phyloP scores from a whole-genome alignment of 2,888 invertebrate genomes.

The Hypsopygia costalis region DNA sequence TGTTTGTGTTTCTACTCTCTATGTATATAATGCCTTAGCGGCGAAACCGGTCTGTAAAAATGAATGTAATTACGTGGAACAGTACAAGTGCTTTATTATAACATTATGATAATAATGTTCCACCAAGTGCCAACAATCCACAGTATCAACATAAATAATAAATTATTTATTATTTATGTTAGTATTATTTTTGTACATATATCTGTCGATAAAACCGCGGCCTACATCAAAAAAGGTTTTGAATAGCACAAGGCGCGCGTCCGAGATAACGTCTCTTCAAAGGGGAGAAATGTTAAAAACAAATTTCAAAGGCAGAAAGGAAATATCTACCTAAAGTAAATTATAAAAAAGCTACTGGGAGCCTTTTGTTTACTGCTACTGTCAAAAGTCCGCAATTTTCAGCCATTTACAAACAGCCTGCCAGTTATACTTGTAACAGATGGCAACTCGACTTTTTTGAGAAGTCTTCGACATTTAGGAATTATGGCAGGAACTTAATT shows the following conservation, averaged over 20 bases:
- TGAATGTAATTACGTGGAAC: too few species aligned
- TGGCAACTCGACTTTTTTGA: not conserved
- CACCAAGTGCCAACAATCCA: too few species aligned
- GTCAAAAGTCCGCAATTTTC: constrained; percentile 9
- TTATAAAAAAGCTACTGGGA: constrained; percentile 19
- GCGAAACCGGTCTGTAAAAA: too few species aligned
- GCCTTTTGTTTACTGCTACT: constrained; percentile 18
- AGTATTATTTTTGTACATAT: too few species aligned
- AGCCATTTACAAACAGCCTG: constrained; percentile 4
- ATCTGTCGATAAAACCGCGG: constrained; percentile 22
- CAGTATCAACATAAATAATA: too few species aligned
- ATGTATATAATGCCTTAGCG: too few species aligned
- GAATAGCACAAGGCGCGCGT: constrained; percentile 50
- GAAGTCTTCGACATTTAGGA: not conserved
- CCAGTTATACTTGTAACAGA: constrained; percentile 4
- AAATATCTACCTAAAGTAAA: constrained; percentile 58
- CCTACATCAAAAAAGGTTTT: constrained; percentile 51
- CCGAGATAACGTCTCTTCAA: constrained; percentile 64
- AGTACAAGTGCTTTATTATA: too few species aligned
- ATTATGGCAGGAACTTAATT: not conserved
- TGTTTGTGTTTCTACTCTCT: too few species aligned
- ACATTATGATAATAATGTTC: too few species aligned
- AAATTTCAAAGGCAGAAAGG: constrained; percentile 62
- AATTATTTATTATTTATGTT: too few species aligned
- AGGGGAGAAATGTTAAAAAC: constrained; percentile 62